These are phyloP conservation scores for Drosophila histrio DNA, from an alignment of 2,888 invertebrate genomes.

Conservation along the genomic window DNA sequence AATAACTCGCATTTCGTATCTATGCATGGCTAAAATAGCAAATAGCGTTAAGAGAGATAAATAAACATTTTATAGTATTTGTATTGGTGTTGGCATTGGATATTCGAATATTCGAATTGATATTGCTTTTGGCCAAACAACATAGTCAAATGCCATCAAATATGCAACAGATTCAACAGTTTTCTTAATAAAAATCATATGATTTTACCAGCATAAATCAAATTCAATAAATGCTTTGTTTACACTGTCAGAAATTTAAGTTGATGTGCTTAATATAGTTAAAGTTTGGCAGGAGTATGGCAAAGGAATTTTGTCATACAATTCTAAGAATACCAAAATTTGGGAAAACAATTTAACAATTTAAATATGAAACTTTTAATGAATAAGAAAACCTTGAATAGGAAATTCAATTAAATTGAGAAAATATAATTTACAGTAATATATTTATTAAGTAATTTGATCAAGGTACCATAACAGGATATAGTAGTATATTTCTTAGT, in stretches of 20 bases:
- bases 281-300: neutral
- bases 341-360: too few relatives aligned
- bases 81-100: slow-evolving; percentile 9
- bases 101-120: neutral
- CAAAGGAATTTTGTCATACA: too few relatives aligned
- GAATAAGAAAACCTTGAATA: too few relatives aligned
- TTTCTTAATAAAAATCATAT: slow-evolving; percentile 16
- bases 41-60: slow-evolving; percentile 51
- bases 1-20: neutral
- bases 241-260: neutral
- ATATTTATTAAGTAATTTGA: neutral
- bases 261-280: too few relatives aligned
- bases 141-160: slow-evolving; percentile 12
- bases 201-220: neutral
- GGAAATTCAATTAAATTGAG: too few relatives aligned
- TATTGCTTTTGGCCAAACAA: neutral
- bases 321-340: too few relatives aligned
- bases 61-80: slow-evolving; percentile 53
- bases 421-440: too few relatives aligned
- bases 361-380: too few relatives aligned
- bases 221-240: neutral
- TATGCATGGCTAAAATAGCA: slow-evolving; percentile 28
- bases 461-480: neutral
- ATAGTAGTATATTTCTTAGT: neutral
- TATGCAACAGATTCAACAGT: slow-evolving; percentile 25